Conservation (phyloP, 2,888 invertebrate species). For the Coleophora deauratella region DNA sequence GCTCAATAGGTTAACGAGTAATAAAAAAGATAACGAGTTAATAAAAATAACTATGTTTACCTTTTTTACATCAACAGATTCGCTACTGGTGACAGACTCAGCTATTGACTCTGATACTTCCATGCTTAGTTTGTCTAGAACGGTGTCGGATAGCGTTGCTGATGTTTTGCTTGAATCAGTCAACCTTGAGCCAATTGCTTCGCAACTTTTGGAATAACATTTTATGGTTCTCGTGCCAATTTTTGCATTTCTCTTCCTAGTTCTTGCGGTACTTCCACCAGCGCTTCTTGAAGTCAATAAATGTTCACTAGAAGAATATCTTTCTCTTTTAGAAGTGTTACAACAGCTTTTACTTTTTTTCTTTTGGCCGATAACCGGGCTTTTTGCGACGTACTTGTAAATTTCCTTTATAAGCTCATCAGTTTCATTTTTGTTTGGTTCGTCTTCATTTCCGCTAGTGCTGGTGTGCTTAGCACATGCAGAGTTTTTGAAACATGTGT, state of each 20-base stretch:
- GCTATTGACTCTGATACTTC: slow-evolving; percentile 32
- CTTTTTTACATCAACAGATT: neutral
- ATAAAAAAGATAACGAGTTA: too few species aligned
- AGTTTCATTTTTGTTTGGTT: slow-evolving; percentile 32
- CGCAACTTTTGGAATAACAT: slow-evolving; percentile 58
- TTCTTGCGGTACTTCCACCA: slow-evolving; percentile 31
- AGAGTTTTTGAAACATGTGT: slow-evolving; percentile 18
- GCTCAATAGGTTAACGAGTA: too few species aligned
- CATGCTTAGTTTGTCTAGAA: slow-evolving; percentile 44
- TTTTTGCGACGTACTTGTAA: slow-evolving; percentile 50
- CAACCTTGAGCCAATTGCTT: slow-evolving; percentile 45
- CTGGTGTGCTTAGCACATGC: slow-evolving; percentile 14
- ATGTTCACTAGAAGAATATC: slow-evolving; percentile 16
- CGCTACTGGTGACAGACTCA: slow-evolving; percentile 27
- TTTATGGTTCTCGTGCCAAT: slow-evolving; percentile 46
- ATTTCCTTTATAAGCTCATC: slow-evolving; percentile 60
- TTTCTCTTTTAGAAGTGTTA: slow-evolving; percentile 6
- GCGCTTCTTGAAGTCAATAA: slow-evolving; percentile 38
- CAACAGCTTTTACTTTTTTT: slow-evolving; percentile 3
- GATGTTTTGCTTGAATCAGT: slow-evolving; percentile 32
- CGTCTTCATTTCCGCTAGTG: slow-evolving; percentile 18
- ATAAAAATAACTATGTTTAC: too few species aligned
- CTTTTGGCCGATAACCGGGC: slow-evolving; percentile 18
- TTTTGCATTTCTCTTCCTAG: slow-evolving; percentile 41
- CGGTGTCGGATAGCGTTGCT: slow-evolving; percentile 49